Base-by-base conservation (phyloP, 2,888 invertebrate species). In the Luffia ferchaultella region DNA sequence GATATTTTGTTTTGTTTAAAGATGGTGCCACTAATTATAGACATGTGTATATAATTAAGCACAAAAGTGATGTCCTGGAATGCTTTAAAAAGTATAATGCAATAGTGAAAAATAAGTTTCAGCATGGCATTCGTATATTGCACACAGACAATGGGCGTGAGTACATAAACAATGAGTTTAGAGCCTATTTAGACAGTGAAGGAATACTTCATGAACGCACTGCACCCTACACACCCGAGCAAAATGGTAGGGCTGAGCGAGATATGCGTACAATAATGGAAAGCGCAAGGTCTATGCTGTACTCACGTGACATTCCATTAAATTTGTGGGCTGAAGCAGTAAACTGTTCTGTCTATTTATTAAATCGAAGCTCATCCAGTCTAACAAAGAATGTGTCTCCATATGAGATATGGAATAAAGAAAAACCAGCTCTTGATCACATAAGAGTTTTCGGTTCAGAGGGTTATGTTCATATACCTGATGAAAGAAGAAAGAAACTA, bases 381-480 rank as follows among this genome's bases (percentile, higher is more conserved):
- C 43, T 43, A 17, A n/a, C 43, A 43, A 45, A 18, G 2, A 18
- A 16, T 15, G 18, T 17, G 18, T 17, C 45, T 17, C 45, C 45
- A n/a, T 45, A 45, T 45, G 19, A 45, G 18, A 45, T 45, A 12
- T 45, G 45, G 19, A 18, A 17, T 45, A 18, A 15, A 45, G 18
- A 45, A 18, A 45, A 18, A 18, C 45, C 45, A 9, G 18, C 12
- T 45, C 12, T 45, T 17, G 12, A 12, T 18, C 16, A 45, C 18
- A 45, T 45, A 18, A 16, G 18, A 45, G 18, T 17, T 12, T 45
- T 45, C 18, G 45, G 45, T 5, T 5, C 17, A 17, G 9, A 16
- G 3, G 45, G 12, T 18, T 17, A 7, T 3, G 30, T 30, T 3
- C 30, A 30, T 30, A 12, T 30, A 7, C 30, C 30, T 12, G 30